Evolutionary conservation across 2,113 vertebrate genomes (phyloP).

Genomic region (Solenodon paradoxus): DNA sequence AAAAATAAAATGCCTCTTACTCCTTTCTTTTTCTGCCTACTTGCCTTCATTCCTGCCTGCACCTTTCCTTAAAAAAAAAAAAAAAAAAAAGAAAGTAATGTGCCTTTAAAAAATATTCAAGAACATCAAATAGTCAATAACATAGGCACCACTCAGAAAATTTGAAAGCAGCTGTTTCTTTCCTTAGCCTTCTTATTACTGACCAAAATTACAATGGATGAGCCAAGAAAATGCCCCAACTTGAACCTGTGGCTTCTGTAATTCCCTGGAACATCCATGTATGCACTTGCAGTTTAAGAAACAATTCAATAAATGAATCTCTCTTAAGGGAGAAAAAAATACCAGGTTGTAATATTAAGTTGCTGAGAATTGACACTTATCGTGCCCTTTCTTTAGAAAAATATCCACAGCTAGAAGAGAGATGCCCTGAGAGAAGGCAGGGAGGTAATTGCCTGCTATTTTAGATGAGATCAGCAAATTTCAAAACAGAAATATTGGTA

Average conservation of each 20-base stretch:
- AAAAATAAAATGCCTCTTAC: no score
- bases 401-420: not conserved
- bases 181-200: not conserved
- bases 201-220: not conserved
- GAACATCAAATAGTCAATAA: not conserved
- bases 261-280: not conserved
- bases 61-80: no score
- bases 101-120: not conserved
- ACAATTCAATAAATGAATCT: not conserved
- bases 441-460: slow-evolving; percentile 21
- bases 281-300: not conserved
- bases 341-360: not conserved
- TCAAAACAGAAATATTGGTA: not conserved
- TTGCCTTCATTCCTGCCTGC: no score
- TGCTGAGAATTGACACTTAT: not conserved
- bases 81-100: no score
- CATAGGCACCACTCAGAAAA: not conserved
- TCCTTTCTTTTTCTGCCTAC: no score
- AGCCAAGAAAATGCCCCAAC: not conserved
- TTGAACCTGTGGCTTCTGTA: not conserved
- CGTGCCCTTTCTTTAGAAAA: not conserved
- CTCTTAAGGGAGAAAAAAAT: not conserved
- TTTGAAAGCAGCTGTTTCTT: not conserved
- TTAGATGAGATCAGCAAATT: slow-evolving; percentile 38
- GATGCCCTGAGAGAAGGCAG: not conserved